Percentiles rank a stretch among this genome's conserved stretches.
Evolutionary conservation across 2,113 vertebrate species (phyloP).

Genomic region (Thamnaconus septentrionalis): DNA sequence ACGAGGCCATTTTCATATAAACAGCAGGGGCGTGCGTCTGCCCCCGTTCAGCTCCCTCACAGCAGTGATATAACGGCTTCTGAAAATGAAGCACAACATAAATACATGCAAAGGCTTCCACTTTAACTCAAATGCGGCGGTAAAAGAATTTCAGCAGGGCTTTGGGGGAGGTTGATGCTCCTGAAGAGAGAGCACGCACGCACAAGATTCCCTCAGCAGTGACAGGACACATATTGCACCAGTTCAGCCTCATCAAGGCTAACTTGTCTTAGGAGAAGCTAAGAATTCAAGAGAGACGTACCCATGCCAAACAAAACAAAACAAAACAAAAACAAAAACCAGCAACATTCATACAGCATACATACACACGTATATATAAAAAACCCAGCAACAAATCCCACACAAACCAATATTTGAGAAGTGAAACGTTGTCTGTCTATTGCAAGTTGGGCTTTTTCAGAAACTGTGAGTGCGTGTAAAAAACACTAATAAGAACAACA

Average conservation of each 20-base stretch:
- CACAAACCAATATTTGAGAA: conserved; percentile 10
- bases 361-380: background rate
- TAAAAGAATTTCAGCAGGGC: conserved; percentile 31
- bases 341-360: background rate
- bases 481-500: conserved; percentile 38
- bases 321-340: background rate
- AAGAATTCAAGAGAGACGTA: conserved; percentile 2
- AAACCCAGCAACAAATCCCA: background rate
- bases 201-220: conserved; percentile 48
- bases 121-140: conserved; percentile 8
- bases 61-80: conserved; percentile 63
- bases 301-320: background rate
- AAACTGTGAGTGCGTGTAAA: conserved; percentile 24
- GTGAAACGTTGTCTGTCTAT: conserved; percentile 28
- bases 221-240: conserved; percentile 72
- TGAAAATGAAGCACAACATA: conserved; percentile 61
- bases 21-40: conserved; percentile 38
- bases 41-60: conserved; percentile 28
- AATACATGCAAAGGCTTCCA: conserved; percentile 27
- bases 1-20: conserved; percentile 50
- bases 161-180: conserved; percentile 2
- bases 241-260: conserved; percentile 34
- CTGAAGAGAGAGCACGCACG: conserved; percentile 10
- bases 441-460: conserved; percentile 42
- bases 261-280: conserved; percentile 33